These are phyloP conservation scores for Zaprionus inermis DNA, from an alignment of 1,140 invertebrate species.

Conservation along the genomic window DNA sequence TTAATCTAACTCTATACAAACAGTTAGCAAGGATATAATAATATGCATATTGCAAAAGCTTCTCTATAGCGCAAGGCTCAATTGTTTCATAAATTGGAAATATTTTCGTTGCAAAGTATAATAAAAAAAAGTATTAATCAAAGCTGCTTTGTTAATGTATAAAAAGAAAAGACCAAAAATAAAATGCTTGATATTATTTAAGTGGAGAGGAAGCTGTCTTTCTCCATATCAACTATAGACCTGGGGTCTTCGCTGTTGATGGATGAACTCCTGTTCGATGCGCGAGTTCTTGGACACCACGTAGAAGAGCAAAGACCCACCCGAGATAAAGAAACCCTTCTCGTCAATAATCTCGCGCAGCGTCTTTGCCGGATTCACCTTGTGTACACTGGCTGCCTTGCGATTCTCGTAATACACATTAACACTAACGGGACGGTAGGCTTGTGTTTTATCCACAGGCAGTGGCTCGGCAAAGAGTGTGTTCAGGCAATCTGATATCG, in stretches of 20 bases:
- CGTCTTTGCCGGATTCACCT: conserved; percentile 86
- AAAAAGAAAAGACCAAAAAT: conserved; percentile 4
- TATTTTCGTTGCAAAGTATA: conserved; percentile 43
- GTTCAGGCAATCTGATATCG: conserved; percentile 89
- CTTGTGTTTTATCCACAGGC: conserved; percentile 90
- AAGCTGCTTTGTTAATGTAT: conserved; percentile 41
- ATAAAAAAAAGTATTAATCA: conserved; percentile 39
- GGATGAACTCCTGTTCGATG: conserved; percentile 68
- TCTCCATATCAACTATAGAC: conserved; percentile 57
- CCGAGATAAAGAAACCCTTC: conserved; percentile 83
- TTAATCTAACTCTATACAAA: conserved; percentile 40
- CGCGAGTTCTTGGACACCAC: conserved; percentile 67
- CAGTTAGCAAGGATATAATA: conserved; percentile 20
- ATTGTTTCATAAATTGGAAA: conserved; percentile 68
- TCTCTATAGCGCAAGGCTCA: conserved; percentile 67
- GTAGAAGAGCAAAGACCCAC: conserved; percentile 75
- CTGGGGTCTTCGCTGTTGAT: conserved; percentile 65
- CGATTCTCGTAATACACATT: conserved; percentile 93
- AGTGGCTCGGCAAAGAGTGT: conserved; percentile 89
- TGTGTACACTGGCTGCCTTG: conserved; percentile 87
- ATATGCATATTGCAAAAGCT: conserved; percentile 48
- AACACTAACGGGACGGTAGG: conserved; percentile 88
- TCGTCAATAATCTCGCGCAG: conserved; percentile 88
- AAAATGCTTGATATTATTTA: conserved; percentile 1
- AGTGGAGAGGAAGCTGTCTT: neutral